These are phyloP conservation scores for Zingel zingel DNA, from an alignment of 2,113 vertebrate genomes.

Conservation along the genomic window DNA sequence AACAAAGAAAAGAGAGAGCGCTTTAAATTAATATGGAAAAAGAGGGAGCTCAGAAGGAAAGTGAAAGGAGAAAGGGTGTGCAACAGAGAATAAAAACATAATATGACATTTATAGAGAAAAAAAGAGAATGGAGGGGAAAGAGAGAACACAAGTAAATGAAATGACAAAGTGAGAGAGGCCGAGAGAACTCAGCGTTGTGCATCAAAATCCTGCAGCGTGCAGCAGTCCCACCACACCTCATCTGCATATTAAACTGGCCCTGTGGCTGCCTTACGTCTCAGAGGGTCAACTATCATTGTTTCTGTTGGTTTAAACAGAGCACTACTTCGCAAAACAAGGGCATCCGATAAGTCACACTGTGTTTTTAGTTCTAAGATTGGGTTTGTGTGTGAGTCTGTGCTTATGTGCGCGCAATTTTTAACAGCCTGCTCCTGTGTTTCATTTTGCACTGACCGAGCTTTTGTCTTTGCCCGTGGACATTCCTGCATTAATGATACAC, in stretches of 20 bases:
- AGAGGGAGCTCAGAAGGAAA: slow-evolving; percentile 25
- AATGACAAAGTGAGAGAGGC: slow-evolving; percentile 29
- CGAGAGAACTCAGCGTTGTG: slow-evolving; percentile 44
- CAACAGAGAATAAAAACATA: slow-evolving; percentile 50
- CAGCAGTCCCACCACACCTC: slow-evolving; percentile 63
- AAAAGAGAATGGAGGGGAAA: slow-evolving; percentile 18
- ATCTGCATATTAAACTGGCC: slow-evolving; percentile 80
- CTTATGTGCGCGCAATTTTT: slow-evolving; percentile 53
- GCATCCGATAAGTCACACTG: slow-evolving; percentile 69
- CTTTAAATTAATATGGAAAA: slow-evolving; percentile 60
- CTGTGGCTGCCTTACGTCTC: slow-evolving; percentile 69
- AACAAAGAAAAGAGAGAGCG: slow-evolving; percentile 22
- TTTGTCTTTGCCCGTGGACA: slow-evolving; percentile 83
- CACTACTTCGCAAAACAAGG: slow-evolving; percentile 67
- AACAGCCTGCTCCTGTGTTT: slow-evolving; percentile 59
- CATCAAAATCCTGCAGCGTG: slow-evolving; percentile 64
- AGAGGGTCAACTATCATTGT: slow-evolving; percentile 76
- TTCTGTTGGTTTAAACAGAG: slow-evolving; percentile 73
- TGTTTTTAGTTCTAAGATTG: slow-evolving; percentile 39
- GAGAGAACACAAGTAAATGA: slow-evolving; percentile 28
- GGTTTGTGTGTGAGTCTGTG: slow-evolving; percentile 29
- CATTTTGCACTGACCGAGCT: slow-evolving; percentile 77
- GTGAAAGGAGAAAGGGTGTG: slow-evolving; percentile 15
- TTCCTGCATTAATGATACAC: slow-evolving; percentile 82
- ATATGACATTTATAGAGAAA: slow-evolving; percentile 46